Base-by-base conservation (phyloP, 2,797 vertebrate species). In the Coregonus suidteri region DNA sequence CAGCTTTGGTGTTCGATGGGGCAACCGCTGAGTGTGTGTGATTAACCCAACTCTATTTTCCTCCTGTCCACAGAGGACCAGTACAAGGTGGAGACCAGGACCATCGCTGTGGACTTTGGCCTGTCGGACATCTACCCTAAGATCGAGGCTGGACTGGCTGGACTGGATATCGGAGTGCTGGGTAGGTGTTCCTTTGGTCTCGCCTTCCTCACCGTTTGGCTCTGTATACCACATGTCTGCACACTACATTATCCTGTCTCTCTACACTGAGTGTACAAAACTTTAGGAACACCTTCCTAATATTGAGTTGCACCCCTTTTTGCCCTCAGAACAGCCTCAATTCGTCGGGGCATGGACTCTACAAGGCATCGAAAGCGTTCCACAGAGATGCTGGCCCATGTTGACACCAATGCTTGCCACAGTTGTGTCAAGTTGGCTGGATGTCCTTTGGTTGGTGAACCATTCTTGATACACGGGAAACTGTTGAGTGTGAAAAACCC, bases 121-220 rank as follows among this genome's bases (percentile, higher is more conserved):
- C 91, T 83, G n/a, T 59, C 77, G 0, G 93, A 95, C 83, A 98
- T 97, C 91, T 99, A 99, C 85, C 53, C 81, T 0, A 95, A 93
- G 90, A 96, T 99, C 73, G 89, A 96, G 84, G 85, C 62, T 0
- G 95, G 91, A 71, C 87, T 99, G 88, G 78, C 87, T 14, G 96
- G 94, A 25, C 90, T 99, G 71, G 95, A 98, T 79, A 95, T 99
- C 0, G 98, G 98, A 3, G 85, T 99, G 73, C 90, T 99, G 82
- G 97, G 98, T 99, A 89, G 15, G 18, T 18, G 14, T 56, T 16
- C 54, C 14, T 56, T 56, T 56, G 18, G 54, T 56, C 18, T 18
- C 3, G 53, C 53, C 14, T 56, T 56, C n/a, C 5, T 18, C 56
- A 20, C 4, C 0, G 54, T 6, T 5, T 56, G 54, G 20, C 20